These are phyloP conservation scores for Erebia aethiops DNA, from an alignment of 2,888 invertebrate species.

Conservation along the genomic window DNA sequence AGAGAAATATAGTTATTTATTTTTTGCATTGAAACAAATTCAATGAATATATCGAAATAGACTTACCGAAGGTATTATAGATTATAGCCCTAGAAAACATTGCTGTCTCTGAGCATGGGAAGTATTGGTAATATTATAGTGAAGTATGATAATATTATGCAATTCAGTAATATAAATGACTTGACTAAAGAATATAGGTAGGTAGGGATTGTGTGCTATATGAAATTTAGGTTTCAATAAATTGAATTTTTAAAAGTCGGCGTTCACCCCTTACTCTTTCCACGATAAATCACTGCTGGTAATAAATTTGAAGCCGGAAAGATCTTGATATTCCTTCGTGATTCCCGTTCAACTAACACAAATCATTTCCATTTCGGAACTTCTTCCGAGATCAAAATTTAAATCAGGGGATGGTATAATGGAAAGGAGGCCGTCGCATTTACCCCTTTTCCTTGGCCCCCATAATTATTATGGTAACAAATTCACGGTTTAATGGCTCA, in stretches of 20 bases:
- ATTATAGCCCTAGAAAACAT: no score
- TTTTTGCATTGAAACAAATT: no score
- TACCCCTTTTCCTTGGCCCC: not conserved
- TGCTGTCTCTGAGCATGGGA: no score
- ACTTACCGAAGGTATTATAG: no score
- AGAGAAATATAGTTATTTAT: no score
- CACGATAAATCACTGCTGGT: slow-evolving; percentile 14
- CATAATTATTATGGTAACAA: not conserved
- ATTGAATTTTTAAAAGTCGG: not conserved
- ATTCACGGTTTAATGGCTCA: not conserved
- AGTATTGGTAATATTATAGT: no score
- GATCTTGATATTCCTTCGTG: slow-evolving; percentile 16
- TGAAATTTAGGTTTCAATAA: not conserved
- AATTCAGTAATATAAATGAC: no score
- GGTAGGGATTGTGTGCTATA: no score
- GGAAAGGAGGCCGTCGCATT: not conserved
- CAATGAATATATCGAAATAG: no score
- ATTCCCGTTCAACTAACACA: slow-evolving; percentile 23
- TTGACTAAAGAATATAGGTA: no score
- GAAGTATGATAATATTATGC: no score
- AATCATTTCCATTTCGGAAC: slow-evolving; percentile 35
- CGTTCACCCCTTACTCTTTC: slow-evolving; percentile 1
- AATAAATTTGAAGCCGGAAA: slow-evolving; percentile 17
- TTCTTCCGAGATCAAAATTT: slow-evolving; percentile 24
- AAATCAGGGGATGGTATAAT: slow-evolving; percentile 1